Evolutionary conservation across 2,113 vertebrate species (phyloP).

Genomic region (Tamias sibiricus): DNA sequence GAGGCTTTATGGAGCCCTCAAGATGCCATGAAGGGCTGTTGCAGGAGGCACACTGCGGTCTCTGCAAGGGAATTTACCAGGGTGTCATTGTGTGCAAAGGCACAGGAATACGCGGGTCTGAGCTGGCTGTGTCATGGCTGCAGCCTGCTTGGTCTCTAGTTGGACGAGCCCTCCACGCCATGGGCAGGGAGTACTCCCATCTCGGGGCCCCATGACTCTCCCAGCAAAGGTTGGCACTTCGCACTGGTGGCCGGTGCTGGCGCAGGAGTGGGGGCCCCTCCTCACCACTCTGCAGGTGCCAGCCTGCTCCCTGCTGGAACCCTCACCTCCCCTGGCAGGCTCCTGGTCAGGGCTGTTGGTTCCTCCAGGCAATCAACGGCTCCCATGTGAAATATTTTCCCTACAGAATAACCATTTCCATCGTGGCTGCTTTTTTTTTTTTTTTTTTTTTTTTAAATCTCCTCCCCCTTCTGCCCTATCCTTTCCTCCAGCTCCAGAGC

Average conservation of each 20-base stretch:
- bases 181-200: too few species aligned
- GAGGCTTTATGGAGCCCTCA: not conserved
- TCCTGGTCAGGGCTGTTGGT: slow-evolving; percentile 48
- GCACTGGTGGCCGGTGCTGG: not conserved
- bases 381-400: slow-evolving; percentile 40
- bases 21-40: not conserved
- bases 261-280: not conserved
- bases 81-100: not conserved
- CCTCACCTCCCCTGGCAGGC: slow-evolving; percentile 50
- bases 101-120: not conserved
- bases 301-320: slow-evolving; percentile 53
- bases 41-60: not conserved
- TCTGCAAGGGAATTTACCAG: not conserved
- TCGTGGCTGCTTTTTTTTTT: not conserved
- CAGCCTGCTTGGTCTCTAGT: too few species aligned
- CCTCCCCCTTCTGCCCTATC: not conserved
- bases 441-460: not conserved
- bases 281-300: slow-evolving; percentile 6
- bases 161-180: not conserved
- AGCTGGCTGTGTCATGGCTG: not conserved
- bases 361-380: slow-evolving; percentile 50
- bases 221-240: not conserved
- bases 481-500: not conserved
- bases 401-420: slow-evolving; percentile 49
- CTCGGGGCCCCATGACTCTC: not conserved